phyloP scores from a whole-genome alignment of 2,888 invertebrate genomes.

The Fragum sueziense region DNA sequence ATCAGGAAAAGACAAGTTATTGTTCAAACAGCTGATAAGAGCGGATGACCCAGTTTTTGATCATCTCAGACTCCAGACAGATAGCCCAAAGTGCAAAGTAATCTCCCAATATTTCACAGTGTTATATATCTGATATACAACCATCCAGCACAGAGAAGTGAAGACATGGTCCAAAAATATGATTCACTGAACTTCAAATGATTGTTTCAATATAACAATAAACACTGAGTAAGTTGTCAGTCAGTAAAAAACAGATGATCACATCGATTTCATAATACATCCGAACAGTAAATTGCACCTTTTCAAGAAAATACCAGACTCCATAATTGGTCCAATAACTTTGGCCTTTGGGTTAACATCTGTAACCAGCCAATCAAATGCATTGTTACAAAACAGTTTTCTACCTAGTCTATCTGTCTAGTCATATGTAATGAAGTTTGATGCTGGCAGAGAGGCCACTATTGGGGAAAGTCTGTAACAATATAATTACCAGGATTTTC shows the following conservation, averaged over 20 bases:
- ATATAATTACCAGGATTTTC: no score
- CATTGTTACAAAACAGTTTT: constrained; percentile 51
- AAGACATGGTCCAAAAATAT: background rate
- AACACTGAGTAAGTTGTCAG: background rate
- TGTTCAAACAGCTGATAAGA: constrained; percentile 33
- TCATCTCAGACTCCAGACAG: constrained; percentile 6
- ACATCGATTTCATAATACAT: constrained; percentile 51
- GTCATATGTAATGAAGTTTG: constrained; percentile 55
- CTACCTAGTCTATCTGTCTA: constrained; percentile 61
- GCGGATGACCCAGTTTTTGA: constrained; percentile 8
- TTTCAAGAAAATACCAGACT: constrained; percentile 52
- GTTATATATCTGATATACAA: background rate
- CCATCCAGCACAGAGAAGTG: background rate
- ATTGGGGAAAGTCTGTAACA: constrained; percentile 7
- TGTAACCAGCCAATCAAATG: constrained; percentile 61
- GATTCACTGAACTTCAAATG: background rate
- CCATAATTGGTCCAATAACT: constrained; percentile 62
- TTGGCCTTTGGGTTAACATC: constrained; percentile 49
- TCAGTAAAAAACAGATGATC: constrained; percentile 12
- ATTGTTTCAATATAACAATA: background rate
- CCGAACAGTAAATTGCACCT: constrained; percentile 46
- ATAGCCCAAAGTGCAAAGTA: constrained; percentile 10
- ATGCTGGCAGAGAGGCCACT: constrained; percentile 20
- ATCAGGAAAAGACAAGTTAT: constrained; percentile 13
- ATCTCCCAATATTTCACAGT: background rate